These are phyloP conservation scores for Orius insidiosus DNA, from an alignment of 1,140 invertebrate genomes.

Conservation along the genomic window DNA sequence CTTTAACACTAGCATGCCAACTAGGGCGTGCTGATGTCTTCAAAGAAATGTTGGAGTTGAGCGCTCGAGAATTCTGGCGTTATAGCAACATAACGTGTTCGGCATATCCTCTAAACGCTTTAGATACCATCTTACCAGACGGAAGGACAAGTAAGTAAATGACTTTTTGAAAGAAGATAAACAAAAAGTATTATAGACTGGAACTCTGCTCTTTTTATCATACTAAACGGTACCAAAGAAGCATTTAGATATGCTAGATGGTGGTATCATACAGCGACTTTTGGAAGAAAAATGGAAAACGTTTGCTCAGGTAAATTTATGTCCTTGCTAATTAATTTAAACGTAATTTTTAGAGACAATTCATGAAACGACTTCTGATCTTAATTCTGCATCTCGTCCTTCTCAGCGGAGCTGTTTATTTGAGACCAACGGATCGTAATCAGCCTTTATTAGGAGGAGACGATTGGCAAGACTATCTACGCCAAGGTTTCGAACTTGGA, in stretches of 20 bases:
- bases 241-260: slow-evolving; percentile 96
- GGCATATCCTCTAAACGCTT: slow-evolving; percentile 84
- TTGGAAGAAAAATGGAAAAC: slow-evolving; percentile 99
- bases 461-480: slow-evolving; percentile 32
- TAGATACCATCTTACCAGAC: slow-evolving; percentile 87
- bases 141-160: slow-evolving; percentile 65
- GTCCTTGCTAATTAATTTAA: slow-evolving; percentile 7
- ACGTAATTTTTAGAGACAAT: slow-evolving; percentile 52
- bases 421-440: slow-evolving; percentile 44
- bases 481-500: slow-evolving; percentile 64
- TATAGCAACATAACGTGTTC: slow-evolving; percentile 99
- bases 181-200: slow-evolving; percentile 60
- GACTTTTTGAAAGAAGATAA: not conserved
- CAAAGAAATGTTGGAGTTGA: slow-evolving; percentile 92
- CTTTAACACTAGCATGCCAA: slow-evolving; percentile 88
- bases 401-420: slow-evolving; percentile 77
- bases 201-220: slow-evolving; percentile 96
- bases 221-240: slow-evolving; percentile 89
- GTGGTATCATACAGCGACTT: slow-evolving; percentile 90
- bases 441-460: slow-evolving; percentile 35
- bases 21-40: slow-evolving; percentile 90
- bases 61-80: slow-evolving; percentile 90
- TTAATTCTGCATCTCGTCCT: slow-evolving; percentile 72
- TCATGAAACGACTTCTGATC: slow-evolving; percentile 75
- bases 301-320: slow-evolving; percentile 65